Percentiles rank a stretch among this genome's conserved stretches.
Evolutionary conservation across 1,140 invertebrate species (phyloP).

Genomic region (Alviniconcha marisindica): DNA sequence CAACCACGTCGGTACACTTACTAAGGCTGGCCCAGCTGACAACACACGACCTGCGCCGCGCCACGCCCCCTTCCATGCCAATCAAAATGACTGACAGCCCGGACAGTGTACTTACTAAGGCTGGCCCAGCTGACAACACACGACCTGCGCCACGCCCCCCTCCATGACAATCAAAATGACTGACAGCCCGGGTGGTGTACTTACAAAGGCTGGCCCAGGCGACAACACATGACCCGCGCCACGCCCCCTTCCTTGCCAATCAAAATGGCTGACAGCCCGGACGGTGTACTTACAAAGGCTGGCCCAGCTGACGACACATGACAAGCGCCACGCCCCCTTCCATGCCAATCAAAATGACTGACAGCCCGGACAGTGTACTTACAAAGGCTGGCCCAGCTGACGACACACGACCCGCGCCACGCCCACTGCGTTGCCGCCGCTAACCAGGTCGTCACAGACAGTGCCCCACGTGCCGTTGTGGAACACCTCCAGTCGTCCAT

Average conservation of each 20-base stretch:
- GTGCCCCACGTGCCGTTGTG: conserved; percentile 38
- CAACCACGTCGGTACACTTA: no score
- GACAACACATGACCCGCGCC: background rate
- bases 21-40: no score
- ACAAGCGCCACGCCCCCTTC: background rate
- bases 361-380: background rate
- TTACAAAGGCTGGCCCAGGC: conserved; percentile 22
- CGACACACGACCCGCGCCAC: conserved; percentile 10
- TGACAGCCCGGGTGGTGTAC: background rate
- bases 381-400: conserved; percentile 17
- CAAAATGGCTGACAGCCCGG: no score
- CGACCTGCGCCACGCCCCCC: no score
- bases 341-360: background rate
- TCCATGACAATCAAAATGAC: no score
- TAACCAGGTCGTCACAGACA: conserved; percentile 30
- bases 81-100: no score
- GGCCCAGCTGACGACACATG: conserved; percentile 19
- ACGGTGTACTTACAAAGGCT: background rate
- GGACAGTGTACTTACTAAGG: no score
- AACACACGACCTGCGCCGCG: no score
- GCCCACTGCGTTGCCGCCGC: conserved; percentile 14
- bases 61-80: no score
- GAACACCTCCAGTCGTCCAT: conserved; percentile 30
- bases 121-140: no score
- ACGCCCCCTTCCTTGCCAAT: no score